These are phyloP conservation scores for Gymnodraco acuticeps DNA, from an alignment of 2,797 vertebrate species.

Conservation along the genomic window DNA sequence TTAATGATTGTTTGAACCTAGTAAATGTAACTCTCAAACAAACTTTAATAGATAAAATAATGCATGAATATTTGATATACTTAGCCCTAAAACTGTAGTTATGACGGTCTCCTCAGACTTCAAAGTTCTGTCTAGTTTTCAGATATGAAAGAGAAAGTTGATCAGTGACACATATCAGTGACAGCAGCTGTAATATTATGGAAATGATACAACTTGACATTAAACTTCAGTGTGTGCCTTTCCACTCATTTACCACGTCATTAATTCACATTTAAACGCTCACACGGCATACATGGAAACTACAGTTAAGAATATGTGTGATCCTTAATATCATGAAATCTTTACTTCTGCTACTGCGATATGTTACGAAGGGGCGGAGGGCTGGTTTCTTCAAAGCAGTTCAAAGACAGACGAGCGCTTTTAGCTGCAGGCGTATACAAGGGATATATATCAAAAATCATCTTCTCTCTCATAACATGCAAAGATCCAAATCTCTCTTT, in stretches of 20 bases:
- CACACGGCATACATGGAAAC: slow-evolving; percentile 23
- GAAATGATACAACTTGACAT: slow-evolving; percentile 57
- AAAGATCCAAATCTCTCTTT: too few relatives aligned
- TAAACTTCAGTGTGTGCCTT: slow-evolving; percentile 47
- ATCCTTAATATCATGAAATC: slow-evolving; percentile 60
- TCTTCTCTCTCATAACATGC: slow-evolving; percentile 1
- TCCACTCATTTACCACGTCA: slow-evolving; percentile 63
- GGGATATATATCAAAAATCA: slow-evolving; percentile 17
- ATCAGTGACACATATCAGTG: slow-evolving; percentile 43
- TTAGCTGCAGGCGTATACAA: slow-evolving; percentile 27
- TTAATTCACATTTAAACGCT: slow-evolving; percentile 65
- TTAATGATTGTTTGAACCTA: neutral
- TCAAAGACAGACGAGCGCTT: slow-evolving; percentile 29
- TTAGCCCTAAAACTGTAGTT: neutral
- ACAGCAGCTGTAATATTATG: slow-evolving; percentile 35
- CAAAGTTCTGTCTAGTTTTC: slow-evolving; percentile 1
- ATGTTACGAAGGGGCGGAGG: slow-evolving; percentile 14
- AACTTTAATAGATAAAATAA: neutral
- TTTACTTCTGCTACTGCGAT: slow-evolving; percentile 14
- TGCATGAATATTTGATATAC: neutral
- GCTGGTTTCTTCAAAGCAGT: slow-evolving; percentile 2
- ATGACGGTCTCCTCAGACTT: neutral
- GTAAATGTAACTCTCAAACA: neutral
- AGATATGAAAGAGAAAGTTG: slow-evolving; percentile 28
- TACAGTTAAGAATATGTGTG: slow-evolving; percentile 54